phyloP scores from a whole-genome alignment of 2,888 invertebrate species.

The Zhengitettix transpicula region DNA sequence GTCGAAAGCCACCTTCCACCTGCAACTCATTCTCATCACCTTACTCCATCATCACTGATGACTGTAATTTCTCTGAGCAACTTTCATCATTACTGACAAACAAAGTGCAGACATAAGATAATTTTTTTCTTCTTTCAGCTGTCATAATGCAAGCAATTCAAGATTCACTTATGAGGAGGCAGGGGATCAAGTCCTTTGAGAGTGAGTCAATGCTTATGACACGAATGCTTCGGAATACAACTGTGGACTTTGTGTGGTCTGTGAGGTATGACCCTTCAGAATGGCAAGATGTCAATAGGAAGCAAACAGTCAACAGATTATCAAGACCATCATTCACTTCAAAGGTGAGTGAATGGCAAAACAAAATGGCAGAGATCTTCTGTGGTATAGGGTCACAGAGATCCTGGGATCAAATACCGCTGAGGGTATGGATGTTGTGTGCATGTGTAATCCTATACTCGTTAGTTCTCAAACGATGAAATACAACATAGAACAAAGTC shows the following conservation, averaged over 20 bases:
- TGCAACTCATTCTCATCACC: too few relatives aligned
- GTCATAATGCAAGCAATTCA: neutral
- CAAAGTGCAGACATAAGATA: neutral
- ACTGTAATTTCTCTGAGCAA: neutral
- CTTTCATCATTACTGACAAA: neutral
- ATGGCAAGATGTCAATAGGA: constrained; percentile 43
- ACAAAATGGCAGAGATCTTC: too few relatives aligned
- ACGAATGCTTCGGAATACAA: constrained; percentile 58
- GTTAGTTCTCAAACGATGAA: too few relatives aligned
- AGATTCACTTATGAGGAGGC: neutral
- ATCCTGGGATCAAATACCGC: too few relatives aligned
- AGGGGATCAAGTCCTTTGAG: constrained; percentile 2
- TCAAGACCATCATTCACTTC: constrained; percentile 79
- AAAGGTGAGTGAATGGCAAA: constrained; percentile 43
- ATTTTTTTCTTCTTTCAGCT: neutral
- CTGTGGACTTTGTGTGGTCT: constrained; percentile 82
- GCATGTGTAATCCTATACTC: too few relatives aligned
- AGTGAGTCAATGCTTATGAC: constrained; percentile 52
- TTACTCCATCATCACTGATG: too few relatives aligned
- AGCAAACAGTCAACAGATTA: constrained; percentile 63
- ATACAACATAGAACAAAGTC: too few relatives aligned
- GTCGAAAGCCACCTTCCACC: too few relatives aligned
- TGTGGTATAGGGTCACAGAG: too few relatives aligned
- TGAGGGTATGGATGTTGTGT: too few relatives aligned
- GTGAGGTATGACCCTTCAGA: constrained; percentile 68